Percentiles rank a stretch among this genome's conserved stretches.
Evolutionary conservation across 2,888 invertebrate genomes (phyloP).

Genomic region (Enoplolaimus lenunculus): DNA sequence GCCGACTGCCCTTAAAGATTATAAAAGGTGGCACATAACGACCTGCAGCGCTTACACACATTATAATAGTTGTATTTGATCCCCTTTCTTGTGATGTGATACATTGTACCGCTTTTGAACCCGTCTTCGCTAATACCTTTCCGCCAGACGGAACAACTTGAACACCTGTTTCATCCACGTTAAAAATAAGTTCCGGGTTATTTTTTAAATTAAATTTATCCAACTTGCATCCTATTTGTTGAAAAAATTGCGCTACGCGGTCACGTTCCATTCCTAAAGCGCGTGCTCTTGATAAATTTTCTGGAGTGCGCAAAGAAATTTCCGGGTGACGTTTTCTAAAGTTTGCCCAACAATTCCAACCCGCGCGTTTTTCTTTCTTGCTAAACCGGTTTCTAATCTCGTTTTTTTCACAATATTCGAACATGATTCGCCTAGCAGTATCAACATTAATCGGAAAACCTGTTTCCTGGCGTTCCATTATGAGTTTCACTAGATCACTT

Average conservation of each 20-base stretch:
- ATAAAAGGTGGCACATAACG: slow-evolving; percentile 7
- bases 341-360: slow-evolving; percentile 7
- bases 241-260: neutral
- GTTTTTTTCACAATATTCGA: slow-evolving; percentile 3
- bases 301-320: slow-evolving; percentile 6
- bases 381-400: neutral
- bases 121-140: slow-evolving; percentile 8
- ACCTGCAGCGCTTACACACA: slow-evolving; percentile 11
- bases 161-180: slow-evolving; percentile 11
- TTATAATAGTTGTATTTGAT: slow-evolving; percentile 1
- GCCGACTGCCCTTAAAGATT: neutral
- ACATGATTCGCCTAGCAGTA: too few relatives aligned
- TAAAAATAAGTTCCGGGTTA: slow-evolving; percentile 3
- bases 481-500: too few relatives aligned
- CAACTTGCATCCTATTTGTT: neutral
- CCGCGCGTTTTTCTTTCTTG: neutral
- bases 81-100: slow-evolving; percentile 6
- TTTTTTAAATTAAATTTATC: too few relatives aligned
- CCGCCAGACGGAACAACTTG: neutral
- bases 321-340: neutral
- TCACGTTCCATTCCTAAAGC: slow-evolving; percentile 2
- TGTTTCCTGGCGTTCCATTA: too few relatives aligned
- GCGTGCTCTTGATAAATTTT: slow-evolving; percentile 16
- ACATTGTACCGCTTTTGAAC: neutral
- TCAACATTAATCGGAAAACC: too few relatives aligned